phyloP scores from a whole-genome alignment of 2,113 vertebrate genomes.

The Sula dactylatra region DNA sequence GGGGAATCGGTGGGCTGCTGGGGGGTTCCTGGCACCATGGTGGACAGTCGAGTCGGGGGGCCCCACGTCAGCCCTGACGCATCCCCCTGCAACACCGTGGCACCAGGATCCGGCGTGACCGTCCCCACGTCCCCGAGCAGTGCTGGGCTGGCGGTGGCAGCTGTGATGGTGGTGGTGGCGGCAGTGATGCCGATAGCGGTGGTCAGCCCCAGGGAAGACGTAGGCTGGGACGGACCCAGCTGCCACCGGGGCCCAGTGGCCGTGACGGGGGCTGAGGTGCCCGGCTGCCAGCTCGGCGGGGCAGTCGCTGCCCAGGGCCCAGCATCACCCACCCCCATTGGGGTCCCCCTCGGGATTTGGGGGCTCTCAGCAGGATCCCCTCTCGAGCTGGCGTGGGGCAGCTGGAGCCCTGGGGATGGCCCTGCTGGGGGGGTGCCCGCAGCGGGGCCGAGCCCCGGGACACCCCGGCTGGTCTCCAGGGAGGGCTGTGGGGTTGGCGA shows the following conservation, averaged over 20 bases:
- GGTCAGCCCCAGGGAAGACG: accelerated
- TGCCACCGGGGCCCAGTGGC: background rate
- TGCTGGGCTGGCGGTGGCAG: background rate
- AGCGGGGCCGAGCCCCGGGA: background rate
- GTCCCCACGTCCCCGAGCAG: accelerated
- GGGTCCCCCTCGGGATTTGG: background rate
- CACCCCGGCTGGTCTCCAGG: accelerated
- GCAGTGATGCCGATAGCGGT: accelerated
- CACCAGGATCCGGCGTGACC: accelerated
- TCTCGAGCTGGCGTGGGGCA: accelerated
- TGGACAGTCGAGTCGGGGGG: background rate
- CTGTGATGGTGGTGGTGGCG: background rate
- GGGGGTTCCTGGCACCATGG: accelerated
- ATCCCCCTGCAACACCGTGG: background rate
- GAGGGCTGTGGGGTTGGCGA: accelerated
- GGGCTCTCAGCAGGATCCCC: background rate
- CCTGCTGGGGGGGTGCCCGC: background rate
- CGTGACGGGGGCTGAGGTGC: background rate
- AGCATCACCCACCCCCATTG: accelerated
- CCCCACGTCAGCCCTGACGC: background rate
- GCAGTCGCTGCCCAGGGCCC: background rate
- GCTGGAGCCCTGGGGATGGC: background rate
- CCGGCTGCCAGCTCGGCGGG: background rate
- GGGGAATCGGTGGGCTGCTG: background rate
- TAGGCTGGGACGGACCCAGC: background rate